Evolutionary conservation across 1,140 invertebrate genomes (phyloP).

Genomic region (Leptinotarsa undecemlineata): DNA sequence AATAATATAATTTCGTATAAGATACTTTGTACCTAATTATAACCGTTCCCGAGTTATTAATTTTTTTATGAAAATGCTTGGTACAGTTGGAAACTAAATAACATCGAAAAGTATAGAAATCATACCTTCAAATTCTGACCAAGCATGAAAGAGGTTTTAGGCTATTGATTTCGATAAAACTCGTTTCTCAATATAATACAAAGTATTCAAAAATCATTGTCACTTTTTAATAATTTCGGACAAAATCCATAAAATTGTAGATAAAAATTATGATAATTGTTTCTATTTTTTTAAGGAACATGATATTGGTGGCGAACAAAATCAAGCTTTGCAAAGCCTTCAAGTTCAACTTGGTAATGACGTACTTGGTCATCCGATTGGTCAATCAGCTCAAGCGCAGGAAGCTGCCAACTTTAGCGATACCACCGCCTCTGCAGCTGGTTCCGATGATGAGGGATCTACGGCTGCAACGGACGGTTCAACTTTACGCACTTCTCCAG

Average conservation of each 20-base stretch:
- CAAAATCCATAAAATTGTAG: not conserved
- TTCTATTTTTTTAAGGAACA: conserved; percentile 35
- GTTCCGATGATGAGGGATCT: conserved; percentile 85
- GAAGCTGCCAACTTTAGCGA: conserved; percentile 72
- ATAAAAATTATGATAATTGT: not conserved
- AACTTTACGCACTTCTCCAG: conserved; percentile 86
- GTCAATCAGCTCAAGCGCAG: conserved; percentile 41
- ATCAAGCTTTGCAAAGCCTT: conserved; percentile 32
- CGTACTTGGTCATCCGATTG: conserved; percentile 30
- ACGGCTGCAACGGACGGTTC: conserved; percentile 92
- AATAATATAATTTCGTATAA: too few relatives aligned
- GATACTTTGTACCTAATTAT: too few relatives aligned
- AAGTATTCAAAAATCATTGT: too few relatives aligned
- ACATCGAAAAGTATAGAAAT: too few relatives aligned
- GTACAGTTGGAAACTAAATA: too few relatives aligned
- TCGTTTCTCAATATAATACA: too few relatives aligned
- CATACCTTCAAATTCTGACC: too few relatives aligned
- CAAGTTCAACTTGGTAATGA: conserved; percentile 39
- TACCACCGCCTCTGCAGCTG: conserved; percentile 79
- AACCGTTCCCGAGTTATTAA: too few relatives aligned
- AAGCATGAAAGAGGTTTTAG: too few relatives aligned
- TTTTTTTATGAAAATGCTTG: too few relatives aligned
- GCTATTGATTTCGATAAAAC: too few relatives aligned
- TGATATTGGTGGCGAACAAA: conserved; percentile 41
- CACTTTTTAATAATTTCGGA: too few relatives aligned